A percentile compares a stretch with the other conserved stretches of the same genome.
phyloP scores from a whole-genome alignment of 37 sponge, comb jelly and placozoan genomes.

The Bolinopsis microptera region DNA sequence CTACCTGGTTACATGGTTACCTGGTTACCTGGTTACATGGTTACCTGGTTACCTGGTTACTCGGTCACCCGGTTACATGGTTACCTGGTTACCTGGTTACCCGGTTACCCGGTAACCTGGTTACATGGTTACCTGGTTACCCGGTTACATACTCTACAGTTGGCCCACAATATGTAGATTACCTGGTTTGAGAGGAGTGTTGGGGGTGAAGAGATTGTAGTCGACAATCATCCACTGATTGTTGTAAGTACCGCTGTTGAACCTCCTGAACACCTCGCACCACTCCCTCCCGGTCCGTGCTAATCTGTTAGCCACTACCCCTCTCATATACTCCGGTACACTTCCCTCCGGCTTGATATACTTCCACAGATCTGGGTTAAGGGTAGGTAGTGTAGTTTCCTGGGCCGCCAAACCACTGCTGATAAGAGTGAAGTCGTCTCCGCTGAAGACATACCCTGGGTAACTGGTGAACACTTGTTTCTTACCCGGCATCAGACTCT shows the following conservation, averaged over 20 bases:
- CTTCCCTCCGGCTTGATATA: conserved; percentile 68
- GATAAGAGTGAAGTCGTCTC: conserved; percentile 87
- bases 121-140: no score
- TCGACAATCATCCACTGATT: conserved; percentile 96
- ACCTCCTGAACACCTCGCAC: conserved; percentile 70
- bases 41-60: no score
- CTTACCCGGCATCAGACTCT: conserved; percentile 72
- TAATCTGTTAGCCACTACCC: conserved; percentile 82
- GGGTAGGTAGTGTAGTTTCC: conserved; percentile 89
- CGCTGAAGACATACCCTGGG: conserved; percentile 80
- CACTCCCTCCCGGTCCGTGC: conserved; percentile 77
- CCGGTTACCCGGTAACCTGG: no score
- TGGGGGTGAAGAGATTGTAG: conserved; percentile 70
- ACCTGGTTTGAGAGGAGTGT: no score
- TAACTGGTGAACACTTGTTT: conserved; percentile 84
- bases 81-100: no score
- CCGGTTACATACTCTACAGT: no score
- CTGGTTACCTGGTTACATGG: no score
- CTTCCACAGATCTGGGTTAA: conserved; percentile 77
- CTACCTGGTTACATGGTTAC: no score
- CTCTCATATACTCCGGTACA: conserved; percentile 77
- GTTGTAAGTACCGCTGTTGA: conserved; percentile 45
- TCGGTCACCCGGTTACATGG: no score
- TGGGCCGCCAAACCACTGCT: conserved; percentile 80
- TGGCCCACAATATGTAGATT: no score